Conservation (phyloP, 1,140 invertebrate genomes). For the Grapholita molesta region DNA sequence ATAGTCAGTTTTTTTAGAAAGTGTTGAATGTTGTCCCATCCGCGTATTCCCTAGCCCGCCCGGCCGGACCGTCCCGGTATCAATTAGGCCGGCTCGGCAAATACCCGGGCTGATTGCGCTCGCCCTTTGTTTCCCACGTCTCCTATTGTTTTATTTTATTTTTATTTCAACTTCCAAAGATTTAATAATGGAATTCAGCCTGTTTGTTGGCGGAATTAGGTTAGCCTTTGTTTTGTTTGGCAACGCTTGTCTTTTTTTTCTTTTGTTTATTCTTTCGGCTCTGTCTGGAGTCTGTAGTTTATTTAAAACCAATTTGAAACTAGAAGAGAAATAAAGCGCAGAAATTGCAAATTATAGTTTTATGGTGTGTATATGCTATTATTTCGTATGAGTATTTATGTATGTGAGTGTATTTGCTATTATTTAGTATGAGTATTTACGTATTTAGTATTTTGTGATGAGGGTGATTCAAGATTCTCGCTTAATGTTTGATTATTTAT, state of each 20-base stretch:
- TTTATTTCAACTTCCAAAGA: constrained; percentile 11
- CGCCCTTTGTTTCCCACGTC: constrained; percentile 13
- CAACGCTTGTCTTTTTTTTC: constrained; percentile 6
- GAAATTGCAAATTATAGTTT: no score
- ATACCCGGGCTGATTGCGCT: constrained; percentile 1
- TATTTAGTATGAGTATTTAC: no score
- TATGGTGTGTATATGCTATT: no score
- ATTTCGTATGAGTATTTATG: no score
- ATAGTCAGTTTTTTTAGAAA: no score
- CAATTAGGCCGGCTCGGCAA: not conserved
- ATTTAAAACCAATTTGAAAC: no score
- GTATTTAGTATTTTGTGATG: not conserved
- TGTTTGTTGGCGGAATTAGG: not conserved
- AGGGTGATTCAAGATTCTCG: no score
- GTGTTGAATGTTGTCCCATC: no score
- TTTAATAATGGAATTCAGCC: constrained; percentile 7
- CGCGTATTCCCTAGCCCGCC: not conserved
- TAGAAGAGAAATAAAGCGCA: no score
- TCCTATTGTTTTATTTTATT: constrained; percentile 13
- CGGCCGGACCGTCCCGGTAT: not conserved
- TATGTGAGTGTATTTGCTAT: no score
- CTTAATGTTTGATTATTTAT: not conserved
- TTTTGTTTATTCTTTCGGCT: no score
- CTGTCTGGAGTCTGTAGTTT: no score
- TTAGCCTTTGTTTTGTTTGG: constrained; percentile 6